Percentiles rank a stretch among this genome's conserved stretches.
Evolutionary conservation across 2,113 vertebrate species (phyloP).

Genomic region (Mesembrinibis cayennensis): DNA sequence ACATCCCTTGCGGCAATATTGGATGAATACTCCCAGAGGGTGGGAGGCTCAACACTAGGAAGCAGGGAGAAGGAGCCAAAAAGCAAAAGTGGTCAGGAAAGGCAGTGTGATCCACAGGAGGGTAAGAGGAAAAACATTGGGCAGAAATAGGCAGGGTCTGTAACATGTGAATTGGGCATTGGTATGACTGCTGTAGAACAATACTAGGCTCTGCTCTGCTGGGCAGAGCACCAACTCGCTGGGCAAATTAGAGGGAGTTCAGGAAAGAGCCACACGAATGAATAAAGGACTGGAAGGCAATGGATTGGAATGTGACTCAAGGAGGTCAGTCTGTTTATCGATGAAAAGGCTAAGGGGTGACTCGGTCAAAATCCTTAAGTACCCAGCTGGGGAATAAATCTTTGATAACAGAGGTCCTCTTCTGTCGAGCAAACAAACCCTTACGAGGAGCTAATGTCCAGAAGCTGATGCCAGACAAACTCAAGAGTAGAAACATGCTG

Average conservation of each 20-base stretch:
- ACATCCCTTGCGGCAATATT: not conserved
- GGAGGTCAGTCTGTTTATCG: not conserved
- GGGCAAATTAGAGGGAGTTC: not conserved
- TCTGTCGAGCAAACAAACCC: fast-evolving
- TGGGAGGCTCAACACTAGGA: not conserved
- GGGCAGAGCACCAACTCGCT: not conserved
- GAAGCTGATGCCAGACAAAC: not conserved
- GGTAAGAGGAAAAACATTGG: not conserved
- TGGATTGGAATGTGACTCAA: not conserved
- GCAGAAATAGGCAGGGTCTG: not conserved
- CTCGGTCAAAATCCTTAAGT: not conserved
- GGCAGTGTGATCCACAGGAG: not conserved
- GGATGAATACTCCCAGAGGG: not conserved
- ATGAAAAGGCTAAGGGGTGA: not conserved
- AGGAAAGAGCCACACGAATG: not conserved
- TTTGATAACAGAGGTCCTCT: not conserved
- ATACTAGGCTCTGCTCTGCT: not conserved
- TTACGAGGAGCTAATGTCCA: not conserved
- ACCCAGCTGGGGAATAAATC: not conserved
- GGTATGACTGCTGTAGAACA: not conserved
- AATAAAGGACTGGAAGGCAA: not conserved
- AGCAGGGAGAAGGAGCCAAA: not conserved
- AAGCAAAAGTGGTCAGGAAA: not conserved
- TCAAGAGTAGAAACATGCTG: not conserved
- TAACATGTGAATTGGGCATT: not conserved